Conservation (phyloP, 2,797 vertebrate species). For the Chiroxiphia lanceolata region DNA sequence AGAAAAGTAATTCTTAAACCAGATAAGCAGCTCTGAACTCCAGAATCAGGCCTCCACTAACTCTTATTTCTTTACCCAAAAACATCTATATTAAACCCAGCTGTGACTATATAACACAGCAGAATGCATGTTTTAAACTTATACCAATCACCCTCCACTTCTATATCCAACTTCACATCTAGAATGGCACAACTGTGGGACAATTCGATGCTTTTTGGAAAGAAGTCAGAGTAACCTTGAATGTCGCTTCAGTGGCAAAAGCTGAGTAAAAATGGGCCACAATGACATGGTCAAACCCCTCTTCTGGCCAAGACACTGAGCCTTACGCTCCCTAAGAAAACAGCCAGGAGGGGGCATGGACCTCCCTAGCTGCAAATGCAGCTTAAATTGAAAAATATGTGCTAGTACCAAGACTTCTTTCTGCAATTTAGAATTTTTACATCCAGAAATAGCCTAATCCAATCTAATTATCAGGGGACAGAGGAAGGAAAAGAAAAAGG, state of each 20-base stretch:
- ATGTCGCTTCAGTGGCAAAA: background rate
- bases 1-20: background rate
- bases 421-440: background rate
- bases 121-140: accelerated
- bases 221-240: background rate
- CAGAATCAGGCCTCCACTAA: background rate
- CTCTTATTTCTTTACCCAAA: background rate
- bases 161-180: accelerated
- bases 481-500: background rate
- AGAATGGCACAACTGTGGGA: background rate
- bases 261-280: background rate
- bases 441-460: background rate
- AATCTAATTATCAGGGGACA: background rate
- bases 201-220: background rate
- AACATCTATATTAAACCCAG: background rate
- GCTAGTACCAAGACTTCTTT: background rate
- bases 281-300: background rate
- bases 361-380: background rate
- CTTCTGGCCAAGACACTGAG: background rate
- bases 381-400: background rate
- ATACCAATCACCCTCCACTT: background rate
- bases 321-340: background rate
- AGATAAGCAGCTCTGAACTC: background rate
- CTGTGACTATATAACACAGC: background rate
- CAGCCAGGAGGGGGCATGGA: background rate